Base-by-base conservation (phyloP, 1,140 invertebrate species). In the Drosophila parvula region DNA sequence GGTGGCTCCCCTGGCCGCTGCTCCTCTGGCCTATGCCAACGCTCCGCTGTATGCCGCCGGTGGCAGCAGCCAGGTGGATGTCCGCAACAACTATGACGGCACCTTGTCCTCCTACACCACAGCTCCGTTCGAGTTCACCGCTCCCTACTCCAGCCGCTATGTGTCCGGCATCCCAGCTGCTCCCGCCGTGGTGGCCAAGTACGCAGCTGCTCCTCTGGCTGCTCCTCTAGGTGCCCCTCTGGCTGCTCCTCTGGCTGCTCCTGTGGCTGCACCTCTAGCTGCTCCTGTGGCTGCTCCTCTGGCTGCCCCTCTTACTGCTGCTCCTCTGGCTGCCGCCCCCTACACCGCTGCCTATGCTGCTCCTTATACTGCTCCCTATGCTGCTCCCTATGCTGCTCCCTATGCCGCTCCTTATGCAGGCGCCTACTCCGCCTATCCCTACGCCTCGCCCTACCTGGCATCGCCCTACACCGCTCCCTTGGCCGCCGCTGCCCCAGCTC, bases 111-210 rank as follows among this genome's bases (percentile, higher is more conserved):
- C 90, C 11, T 91, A 91, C 82, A 91, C 92, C 34, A 90, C 91
- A 0, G 89, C 86, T 9, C 90, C 89, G 10, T 91, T 92, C 22
- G 79, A 81, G 48, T 90, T 91, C 58, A 55, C 79, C 18, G 73
- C 58, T n/a, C 93, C 93, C 67, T 92, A 92, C 69, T 93, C 93
- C 28, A 94, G 93, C 81, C 93, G 93, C 18, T 94, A 94, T 63
- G 83, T 82, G 51, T 89, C 85, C 27, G 84, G 84, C 4, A 69
- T 89, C n/a, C 84, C 84, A 30, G 80, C 84, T 51, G 78, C 80
- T 14, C 60, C 58, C 69, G 78, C 78, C 18, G 51, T 78, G 11
- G 75, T 81, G 32, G 81, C 79, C 64, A 59, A 75, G 45, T 85
- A 82, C 40, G 79, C 84, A 7, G 74, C 88, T 14, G 79, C 88